Evolutionary conservation across 1,140 invertebrate species (phyloP), one percentile per base, ranked within the genome.

Genomic region (Magallana ariakensis): DNA sequence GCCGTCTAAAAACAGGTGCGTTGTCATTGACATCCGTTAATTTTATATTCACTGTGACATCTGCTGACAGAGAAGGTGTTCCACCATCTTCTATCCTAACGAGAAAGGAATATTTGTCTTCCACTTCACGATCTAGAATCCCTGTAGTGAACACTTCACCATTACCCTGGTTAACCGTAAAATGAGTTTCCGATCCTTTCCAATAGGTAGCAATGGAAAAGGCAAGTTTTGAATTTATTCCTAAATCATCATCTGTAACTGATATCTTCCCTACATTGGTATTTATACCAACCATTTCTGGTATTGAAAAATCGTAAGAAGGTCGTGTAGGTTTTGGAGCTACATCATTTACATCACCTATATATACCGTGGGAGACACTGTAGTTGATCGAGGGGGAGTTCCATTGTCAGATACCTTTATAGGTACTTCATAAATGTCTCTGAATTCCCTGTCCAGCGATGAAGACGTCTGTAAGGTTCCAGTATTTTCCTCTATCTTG

Each of bases 1-100:
- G 75, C 60, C 94, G 90, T 13, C 90, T 88, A 90, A 96, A 96
- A 7, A 92, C 86, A 0, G 95, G 95, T 13, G 84, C 56, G 87
- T 94, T 94, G 87, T 94, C 94, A 88, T 94, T 94, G 46, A 90
- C 84, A 88, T 94, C 94, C 16, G 54, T 85, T 33, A 94, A 85
- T 57, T 70, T 85, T 22, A 94, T 91, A 53, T 87, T 91, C 4
- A 93, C 91, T 22, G 89, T 90, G 7, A 86, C 89, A 22, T 89
- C 84, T 22, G 87, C 70, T 19, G 85, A 88, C 13, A 87, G 84
- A 26, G 70, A 58, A n/a, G 91, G 89, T 8, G 86, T 85, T 16
- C 92, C 88, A 75, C 87, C 70, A 84, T 93, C 92, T 70, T 26
- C 11, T 0, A 91, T 90, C 80, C 89, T 82, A 56, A 90, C 87